phyloP scores from a whole-genome alignment of 2,888 invertebrate genomes.

The Hydrotaea cyrtoneurina region DNA sequence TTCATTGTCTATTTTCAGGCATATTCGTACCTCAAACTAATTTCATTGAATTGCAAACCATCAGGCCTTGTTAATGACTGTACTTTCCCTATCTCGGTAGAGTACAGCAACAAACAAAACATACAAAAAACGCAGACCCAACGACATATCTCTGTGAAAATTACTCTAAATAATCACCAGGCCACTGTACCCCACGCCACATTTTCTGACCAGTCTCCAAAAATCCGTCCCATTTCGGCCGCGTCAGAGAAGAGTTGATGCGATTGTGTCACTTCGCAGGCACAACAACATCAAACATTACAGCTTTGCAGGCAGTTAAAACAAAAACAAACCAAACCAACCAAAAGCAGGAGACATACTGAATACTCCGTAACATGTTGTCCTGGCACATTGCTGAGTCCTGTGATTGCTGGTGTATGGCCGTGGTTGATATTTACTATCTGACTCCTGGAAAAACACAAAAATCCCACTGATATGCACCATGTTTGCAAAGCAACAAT shows the following conservation, averaged over 20 bases:
- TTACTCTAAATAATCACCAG: slow-evolving; percentile 33
- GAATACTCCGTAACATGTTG: neutral
- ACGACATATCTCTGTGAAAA: neutral
- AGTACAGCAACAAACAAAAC: neutral
- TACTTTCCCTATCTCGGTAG: slow-evolving; percentile 12
- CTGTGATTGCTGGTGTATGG: neutral
- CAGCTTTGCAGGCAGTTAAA: neutral
- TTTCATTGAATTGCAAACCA: neutral
- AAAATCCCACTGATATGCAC: slow-evolving; percentile 25
- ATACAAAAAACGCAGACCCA: neutral
- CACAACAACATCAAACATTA: slow-evolving; percentile 21
- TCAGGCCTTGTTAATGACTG: slow-evolving; percentile 12
- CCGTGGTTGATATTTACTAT: neutral
- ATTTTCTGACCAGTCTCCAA: no score
- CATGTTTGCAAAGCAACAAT: neutral
- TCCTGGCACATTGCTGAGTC: slow-evolving; percentile 6
- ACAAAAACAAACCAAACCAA: neutral
- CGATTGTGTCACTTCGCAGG: slow-evolving; percentile 22
- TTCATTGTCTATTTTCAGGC: slow-evolving; percentile 23
- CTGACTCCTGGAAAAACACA: neutral
- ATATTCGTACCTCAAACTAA: neutral
- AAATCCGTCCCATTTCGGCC: no score
- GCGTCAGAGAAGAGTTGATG: neutral
- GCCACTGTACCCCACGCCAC: neutral
- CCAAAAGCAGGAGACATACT: neutral